A percentile compares a stretch with the other conserved stretches of the same genome.
These are phyloP conservation scores for Enoplosus armatus DNA, from an alignment of 2,797 vertebrate species.

Conservation along the genomic window DNA sequence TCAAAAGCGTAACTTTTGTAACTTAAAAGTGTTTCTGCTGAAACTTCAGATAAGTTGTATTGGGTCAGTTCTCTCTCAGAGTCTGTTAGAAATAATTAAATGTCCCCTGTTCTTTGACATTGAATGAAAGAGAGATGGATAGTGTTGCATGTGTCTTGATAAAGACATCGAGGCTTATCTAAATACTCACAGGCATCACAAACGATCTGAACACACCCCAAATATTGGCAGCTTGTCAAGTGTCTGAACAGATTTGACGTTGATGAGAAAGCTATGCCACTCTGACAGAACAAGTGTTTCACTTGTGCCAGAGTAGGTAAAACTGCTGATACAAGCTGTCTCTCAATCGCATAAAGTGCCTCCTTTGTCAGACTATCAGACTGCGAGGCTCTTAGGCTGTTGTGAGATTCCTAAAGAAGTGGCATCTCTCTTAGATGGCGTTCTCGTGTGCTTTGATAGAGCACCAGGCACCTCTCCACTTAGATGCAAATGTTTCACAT, in stretches of 20 bases:
- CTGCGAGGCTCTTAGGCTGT: constrained; percentile 56
- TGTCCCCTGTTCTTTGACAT: constrained; percentile 39
- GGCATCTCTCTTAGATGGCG: constrained; percentile 52
- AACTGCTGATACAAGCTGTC: constrained; percentile 81
- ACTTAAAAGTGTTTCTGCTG: constrained; percentile 4
- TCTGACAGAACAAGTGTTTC: constrained; percentile 75
- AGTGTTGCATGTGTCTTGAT: constrained; percentile 48
- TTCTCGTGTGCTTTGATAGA: constrained; percentile 53
- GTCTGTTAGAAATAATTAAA: constrained; percentile 21
- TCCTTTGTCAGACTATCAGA: constrained; percentile 74
- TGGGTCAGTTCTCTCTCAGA: not conserved
- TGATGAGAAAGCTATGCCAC: constrained; percentile 76
- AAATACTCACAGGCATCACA: constrained; percentile 52
- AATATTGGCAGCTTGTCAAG: constrained; percentile 79
- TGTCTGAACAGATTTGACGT: constrained; percentile 76
- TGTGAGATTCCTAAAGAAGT: constrained; percentile 67
- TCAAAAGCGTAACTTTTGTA: too few relatives aligned
- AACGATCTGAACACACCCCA: constrained; percentile 55
- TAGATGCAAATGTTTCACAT: constrained; percentile 39
- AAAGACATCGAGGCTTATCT: constrained; percentile 58
- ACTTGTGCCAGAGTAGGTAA: constrained; percentile 73
- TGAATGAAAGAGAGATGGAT: constrained; percentile 44
- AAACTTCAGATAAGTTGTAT: constrained; percentile 4
- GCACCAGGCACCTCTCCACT: constrained; percentile 41
- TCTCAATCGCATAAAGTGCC: constrained; percentile 79